Percentiles rank a stretch among this genome's conserved stretches.
These are phyloP conservation scores for Lithophane ornitopus DNA, from an alignment of 2,888 invertebrate genomes.

Conservation along the genomic window DNA sequence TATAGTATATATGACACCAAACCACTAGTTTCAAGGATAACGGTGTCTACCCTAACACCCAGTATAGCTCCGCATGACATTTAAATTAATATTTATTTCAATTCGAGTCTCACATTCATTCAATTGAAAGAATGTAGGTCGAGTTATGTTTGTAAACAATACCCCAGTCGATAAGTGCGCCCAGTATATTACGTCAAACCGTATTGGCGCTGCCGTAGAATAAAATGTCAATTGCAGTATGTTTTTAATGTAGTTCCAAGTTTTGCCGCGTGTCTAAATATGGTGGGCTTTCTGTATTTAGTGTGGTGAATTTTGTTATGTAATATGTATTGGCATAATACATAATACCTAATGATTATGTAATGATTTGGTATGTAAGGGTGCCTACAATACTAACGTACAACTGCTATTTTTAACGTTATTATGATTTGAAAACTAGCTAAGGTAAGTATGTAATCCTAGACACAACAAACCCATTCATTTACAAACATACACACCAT, in stretches of 20 bases:
- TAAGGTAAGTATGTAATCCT: not conserved
- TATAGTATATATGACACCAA: too few relatives aligned
- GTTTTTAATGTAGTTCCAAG: not conserved
- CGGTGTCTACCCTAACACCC: too few relatives aligned
- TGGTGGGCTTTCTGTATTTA: not conserved
- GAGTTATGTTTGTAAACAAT: slow-evolving; percentile 27
- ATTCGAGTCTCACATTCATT: not conserved
- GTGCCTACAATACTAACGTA: slow-evolving; percentile 2
- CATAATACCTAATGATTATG: slow-evolving; percentile 18
- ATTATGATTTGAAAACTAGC: not conserved
- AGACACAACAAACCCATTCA: slow-evolving; percentile 10
- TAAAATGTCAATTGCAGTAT: not conserved
- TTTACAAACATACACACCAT: not conserved
- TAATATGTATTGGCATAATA: slow-evolving; percentile 11
- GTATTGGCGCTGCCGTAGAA: not conserved
- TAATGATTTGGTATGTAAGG: slow-evolving; percentile 4
- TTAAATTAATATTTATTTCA: slow-evolving; percentile 22
- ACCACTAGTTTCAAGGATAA: too few relatives aligned
- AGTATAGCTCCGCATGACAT: not conserved
- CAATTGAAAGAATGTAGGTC: slow-evolving; percentile 31
- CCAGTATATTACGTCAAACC: not conserved
- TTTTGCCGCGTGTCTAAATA: slow-evolving; percentile 7
- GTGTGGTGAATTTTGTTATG: slow-evolving; percentile 35
- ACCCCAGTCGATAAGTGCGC: not conserved
- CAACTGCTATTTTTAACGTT: not conserved